These are phyloP conservation scores for Oophaga pumilio DNA, from an alignment of 2,113 vertebrate species.

Conservation along the genomic window DNA sequence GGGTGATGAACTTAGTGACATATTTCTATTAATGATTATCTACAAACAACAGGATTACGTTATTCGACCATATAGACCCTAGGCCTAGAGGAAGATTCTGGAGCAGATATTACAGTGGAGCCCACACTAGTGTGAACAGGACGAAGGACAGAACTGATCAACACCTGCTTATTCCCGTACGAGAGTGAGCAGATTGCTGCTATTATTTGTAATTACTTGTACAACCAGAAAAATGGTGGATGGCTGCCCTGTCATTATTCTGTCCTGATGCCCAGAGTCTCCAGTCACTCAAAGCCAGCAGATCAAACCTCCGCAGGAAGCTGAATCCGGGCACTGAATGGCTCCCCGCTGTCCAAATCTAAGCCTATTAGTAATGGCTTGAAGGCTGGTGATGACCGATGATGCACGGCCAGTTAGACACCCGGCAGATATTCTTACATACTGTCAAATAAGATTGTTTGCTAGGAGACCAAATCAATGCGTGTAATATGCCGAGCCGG, in stretches of 20 bases:
- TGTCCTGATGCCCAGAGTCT: not conserved
- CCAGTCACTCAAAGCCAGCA: not conserved
- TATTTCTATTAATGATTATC: too few species aligned
- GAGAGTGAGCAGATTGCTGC: not conserved
- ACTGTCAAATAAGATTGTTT: conserved; percentile 10
- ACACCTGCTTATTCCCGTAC: not conserved
- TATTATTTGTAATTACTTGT: not conserved
- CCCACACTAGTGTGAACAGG: not conserved
- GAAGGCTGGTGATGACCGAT: not conserved
- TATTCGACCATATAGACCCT: too few species aligned
- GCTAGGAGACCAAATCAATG: conserved; percentile 33
- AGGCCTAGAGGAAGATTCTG: too few species aligned
- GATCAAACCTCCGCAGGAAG: not conserved
- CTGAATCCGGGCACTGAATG: not conserved
- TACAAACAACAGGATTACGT: too few species aligned
- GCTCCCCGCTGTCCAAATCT: not conserved
- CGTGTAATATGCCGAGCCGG: conserved; percentile 1
- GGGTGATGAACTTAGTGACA: too few species aligned
- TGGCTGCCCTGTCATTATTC: not conserved
- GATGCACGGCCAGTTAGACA: not conserved
- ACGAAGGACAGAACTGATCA: not conserved
- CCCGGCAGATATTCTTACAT: conserved; percentile 6
- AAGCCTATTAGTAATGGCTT: not conserved
- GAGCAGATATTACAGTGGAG: too few species aligned
- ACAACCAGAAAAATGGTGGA: not conserved